phyloP scores from a whole-genome alignment of 53 echinoderm and acorn worm species.

The Paracentrotus lividus region DNA sequence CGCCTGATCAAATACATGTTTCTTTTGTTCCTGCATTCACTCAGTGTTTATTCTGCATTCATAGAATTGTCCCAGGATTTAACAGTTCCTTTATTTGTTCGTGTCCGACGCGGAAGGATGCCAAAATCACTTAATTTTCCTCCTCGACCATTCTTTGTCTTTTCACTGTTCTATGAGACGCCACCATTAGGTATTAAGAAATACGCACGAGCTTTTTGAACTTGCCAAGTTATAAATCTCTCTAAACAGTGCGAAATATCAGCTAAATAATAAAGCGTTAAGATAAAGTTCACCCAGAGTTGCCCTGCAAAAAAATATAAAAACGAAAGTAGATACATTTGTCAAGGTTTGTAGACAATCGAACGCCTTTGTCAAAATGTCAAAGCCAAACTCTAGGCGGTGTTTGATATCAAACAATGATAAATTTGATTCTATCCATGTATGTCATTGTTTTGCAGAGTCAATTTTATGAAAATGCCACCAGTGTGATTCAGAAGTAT shows the following conservation, averaged over 20 bases:
- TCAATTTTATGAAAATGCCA: neutral
- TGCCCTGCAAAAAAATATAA: neutral
- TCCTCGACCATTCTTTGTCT: too few relatives aligned
- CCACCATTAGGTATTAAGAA: neutral
- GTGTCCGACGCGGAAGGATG: too few relatives aligned
- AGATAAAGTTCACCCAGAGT: constrained; percentile 15
- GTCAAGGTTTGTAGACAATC: constrained; percentile 39
- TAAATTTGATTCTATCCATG: constrained; percentile 25
- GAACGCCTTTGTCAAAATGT: constrained; percentile 39
- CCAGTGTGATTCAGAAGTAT: constrained; percentile 10
- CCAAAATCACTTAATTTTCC: too few relatives aligned
- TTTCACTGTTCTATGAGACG: too few relatives aligned
- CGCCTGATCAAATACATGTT: too few relatives aligned
- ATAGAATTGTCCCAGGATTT: too few relatives aligned
- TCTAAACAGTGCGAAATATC: constrained; percentile 26
- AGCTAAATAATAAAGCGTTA: constrained; percentile 8
- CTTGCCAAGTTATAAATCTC: neutral
- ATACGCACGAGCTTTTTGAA: neutral
- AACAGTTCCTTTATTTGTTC: too few relatives aligned
- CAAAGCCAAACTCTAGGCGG: constrained; percentile 19
- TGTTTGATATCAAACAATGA: constrained; percentile 26
- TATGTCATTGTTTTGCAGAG: neutral
- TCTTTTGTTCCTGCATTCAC: too few relatives aligned
- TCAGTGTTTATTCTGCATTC: too few relatives aligned
- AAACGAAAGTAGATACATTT: neutral